Conservation (phyloP, 53 echinoderm and acorn worm species). For the Actinopyga echinites region DNA sequence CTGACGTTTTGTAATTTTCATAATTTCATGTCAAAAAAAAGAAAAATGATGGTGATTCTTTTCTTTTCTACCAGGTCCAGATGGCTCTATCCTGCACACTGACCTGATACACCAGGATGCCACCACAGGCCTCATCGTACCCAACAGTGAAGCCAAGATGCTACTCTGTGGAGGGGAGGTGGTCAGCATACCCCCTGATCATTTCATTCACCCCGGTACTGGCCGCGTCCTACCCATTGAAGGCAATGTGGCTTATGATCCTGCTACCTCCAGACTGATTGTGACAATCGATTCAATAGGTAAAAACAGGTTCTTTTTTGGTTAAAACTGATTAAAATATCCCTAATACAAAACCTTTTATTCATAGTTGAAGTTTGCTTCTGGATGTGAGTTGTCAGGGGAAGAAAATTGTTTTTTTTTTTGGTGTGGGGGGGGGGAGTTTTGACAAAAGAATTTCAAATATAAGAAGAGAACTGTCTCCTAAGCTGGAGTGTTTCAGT, state of each 20-base stretch:
- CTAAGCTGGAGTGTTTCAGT: no score
- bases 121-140: constrained; percentile 77
- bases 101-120: constrained; percentile 77
- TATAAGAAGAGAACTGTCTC: no score
- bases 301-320: neutral
- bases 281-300: constrained; percentile 74
- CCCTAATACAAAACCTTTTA: no score
- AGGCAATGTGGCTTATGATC: constrained; percentile 92
- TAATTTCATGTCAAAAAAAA: no score
- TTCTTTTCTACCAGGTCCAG: constrained; percentile 57
- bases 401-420: no score
- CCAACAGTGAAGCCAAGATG: constrained; percentile 78
- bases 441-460: no score
- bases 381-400: no score
- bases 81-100: constrained; percentile 70
- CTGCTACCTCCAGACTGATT: constrained; percentile 76
- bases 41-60: neutral
- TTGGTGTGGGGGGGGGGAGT: no score
- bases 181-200: constrained; percentile 61
- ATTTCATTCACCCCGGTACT: constrained; percentile 86
- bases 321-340: no score
- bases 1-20: no score
- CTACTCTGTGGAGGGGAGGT: constrained; percentile 63
- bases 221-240: constrained; percentile 86
- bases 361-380: no score